Conservation (phyloP, 2,113 vertebrate species). For the Stercorarius parasiticus region DNA sequence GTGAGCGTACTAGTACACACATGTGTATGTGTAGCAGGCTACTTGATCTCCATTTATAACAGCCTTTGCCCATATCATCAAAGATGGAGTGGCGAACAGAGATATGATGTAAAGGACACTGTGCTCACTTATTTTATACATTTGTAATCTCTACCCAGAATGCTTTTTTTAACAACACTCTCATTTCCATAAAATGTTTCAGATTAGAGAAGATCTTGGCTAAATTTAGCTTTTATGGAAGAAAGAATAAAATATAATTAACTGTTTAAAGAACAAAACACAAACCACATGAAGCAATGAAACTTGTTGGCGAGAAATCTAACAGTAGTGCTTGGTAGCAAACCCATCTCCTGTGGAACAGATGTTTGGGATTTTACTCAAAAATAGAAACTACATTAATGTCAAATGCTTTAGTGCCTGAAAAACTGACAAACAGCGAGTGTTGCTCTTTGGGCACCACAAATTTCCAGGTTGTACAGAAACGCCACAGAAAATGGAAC, state of each 20-base stretch:
- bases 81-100: neutral
- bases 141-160: constrained; percentile 44
- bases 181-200: constrained; percentile 76
- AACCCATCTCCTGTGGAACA: constrained; percentile 74
- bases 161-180: constrained; percentile 40
- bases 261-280: constrained; percentile 81
- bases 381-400: constrained; percentile 61
- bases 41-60: constrained; percentile 6
- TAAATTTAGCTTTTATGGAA: constrained; percentile 85
- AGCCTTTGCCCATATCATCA: constrained; percentile 8
- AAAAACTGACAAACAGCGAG: neutral
- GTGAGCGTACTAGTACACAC: neutral
- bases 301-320: constrained; percentile 78
- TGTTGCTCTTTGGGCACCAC: neutral
- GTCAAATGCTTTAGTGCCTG: neutral
- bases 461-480: neutral
- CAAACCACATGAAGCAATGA: constrained; percentile 81
- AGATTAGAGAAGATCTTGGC: constrained; percentile 75
- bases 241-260: constrained; percentile 78
- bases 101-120: neutral
- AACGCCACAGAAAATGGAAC: neutral
- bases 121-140: constrained; percentile 21
- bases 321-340: constrained; percentile 80
- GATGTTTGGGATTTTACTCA: constrained; percentile 71
- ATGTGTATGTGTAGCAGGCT: neutral